A percentile compares a stretch with the other conserved stretches of the same genome.
Conservation (phyloP, 2,888 invertebrate species). For the Serripes groenlandicus region DNA sequence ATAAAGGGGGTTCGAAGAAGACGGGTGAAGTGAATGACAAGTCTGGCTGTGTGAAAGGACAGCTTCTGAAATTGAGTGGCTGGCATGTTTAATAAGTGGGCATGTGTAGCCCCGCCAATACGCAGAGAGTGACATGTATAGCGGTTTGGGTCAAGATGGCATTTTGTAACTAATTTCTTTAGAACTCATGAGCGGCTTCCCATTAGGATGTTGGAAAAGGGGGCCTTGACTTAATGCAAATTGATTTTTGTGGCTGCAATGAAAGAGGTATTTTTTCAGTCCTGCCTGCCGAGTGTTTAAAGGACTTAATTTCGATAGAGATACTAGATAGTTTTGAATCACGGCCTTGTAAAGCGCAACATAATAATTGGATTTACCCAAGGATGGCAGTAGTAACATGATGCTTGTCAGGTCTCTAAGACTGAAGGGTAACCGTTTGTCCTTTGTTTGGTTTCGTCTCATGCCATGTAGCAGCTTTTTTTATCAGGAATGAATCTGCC, state of each 20-base stretch:
- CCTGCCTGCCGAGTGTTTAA: neutral
- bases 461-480: no score
- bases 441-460: neutral
- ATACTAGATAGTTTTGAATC: neutral
- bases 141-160: constrained; percentile 8
- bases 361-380: neutral
- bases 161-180: neutral
- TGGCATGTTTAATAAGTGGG: constrained; percentile 15
- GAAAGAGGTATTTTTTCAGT: neutral
- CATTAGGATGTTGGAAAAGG: neutral
- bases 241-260: neutral
- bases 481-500: no score
- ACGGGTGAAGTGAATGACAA: no score
- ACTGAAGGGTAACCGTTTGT: neutral
- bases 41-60: no score
- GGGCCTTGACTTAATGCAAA: neutral
- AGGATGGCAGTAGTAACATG: neutral
- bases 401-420: neutral
- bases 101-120: constrained; percentile 35
- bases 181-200: neutral
- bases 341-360: neutral
- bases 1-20: no score
- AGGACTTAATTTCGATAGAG: neutral
- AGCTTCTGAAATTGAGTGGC: no score
- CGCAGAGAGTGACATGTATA: constrained; percentile 34